Conservation (phyloP, 2,797 vertebrate genomes). For the Etheostoma nigrum region DNA sequence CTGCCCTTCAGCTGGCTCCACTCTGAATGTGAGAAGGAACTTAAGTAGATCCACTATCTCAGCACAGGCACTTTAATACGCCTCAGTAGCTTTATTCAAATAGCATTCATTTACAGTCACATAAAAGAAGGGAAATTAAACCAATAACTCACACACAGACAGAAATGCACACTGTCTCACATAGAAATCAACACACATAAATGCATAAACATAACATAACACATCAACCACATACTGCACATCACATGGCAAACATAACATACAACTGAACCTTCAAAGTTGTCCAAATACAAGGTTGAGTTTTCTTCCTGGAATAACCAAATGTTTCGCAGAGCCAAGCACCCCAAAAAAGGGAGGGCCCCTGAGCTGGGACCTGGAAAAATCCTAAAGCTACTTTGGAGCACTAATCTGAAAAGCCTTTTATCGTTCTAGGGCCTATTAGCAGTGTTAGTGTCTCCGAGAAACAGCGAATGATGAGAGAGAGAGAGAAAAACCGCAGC, state of each 20-base stretch:
- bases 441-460: slow-evolving; percentile 39
- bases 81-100: slow-evolving; percentile 67
- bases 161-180: slow-evolving; percentile 17
- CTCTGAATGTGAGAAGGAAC: slow-evolving; percentile 47
- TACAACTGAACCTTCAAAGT: slow-evolving; percentile 4
- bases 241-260: background rate
- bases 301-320: slow-evolving; percentile 10
- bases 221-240: background rate
- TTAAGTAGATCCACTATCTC: slow-evolving; percentile 64
- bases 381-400: slow-evolving; percentile 51
- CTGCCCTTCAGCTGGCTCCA: background rate
- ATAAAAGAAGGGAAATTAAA: slow-evolving; percentile 79
- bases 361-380: slow-evolving; percentile 20
- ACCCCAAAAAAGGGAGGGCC: background rate
- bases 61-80: slow-evolving; percentile 70
- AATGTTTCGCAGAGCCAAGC: background rate
- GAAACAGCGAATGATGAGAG: slow-evolving; percentile 11
- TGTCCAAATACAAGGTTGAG: background rate
- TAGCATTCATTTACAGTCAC: slow-evolving; percentile 70
- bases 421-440: slow-evolving; percentile 37
- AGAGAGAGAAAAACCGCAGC: background rate
- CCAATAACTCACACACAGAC: slow-evolving; percentile 68
- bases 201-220: background rate
- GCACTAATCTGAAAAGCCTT: slow-evolving; percentile 61
- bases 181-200: slow-evolving; percentile 30